These are phyloP conservation scores for Pristionchus japonicus DNA, from an alignment of 2,888 invertebrate genomes.

Conservation along the genomic window DNA sequence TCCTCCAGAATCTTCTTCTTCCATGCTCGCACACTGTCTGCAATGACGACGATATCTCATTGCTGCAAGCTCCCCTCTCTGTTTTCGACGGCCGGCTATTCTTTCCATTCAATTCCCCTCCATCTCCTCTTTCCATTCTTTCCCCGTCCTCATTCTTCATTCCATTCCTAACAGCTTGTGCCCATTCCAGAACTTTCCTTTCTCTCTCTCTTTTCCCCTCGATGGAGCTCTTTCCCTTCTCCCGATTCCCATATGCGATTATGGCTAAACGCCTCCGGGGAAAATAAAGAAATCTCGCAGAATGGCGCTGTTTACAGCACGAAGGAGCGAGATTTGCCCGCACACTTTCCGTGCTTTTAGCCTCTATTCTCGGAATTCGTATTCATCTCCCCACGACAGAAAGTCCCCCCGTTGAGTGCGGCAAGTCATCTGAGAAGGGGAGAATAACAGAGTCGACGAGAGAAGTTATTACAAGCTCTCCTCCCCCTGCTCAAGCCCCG, in stretches of 20 bases:
- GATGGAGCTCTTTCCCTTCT: background rate
- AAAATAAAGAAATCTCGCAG: background rate
- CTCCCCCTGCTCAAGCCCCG: background rate
- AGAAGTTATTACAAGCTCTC: conserved; percentile 35
- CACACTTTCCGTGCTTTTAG: background rate
- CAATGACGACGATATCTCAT: background rate
- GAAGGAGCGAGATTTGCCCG: background rate
- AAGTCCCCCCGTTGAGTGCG: background rate
- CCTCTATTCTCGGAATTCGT: background rate
- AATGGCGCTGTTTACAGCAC: background rate
- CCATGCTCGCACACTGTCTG: conserved; percentile 76
- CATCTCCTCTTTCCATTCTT: background rate
- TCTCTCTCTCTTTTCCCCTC: background rate
- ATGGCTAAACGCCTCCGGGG: conserved; percentile 29
- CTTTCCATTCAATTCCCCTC: conserved; percentile 8
- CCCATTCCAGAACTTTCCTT: background rate
- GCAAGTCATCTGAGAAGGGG: background rate
- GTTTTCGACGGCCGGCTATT: background rate
- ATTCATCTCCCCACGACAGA: background rate
- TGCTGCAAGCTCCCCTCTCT: background rate
- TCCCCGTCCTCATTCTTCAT: conserved; percentile 6
- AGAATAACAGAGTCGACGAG: background rate
- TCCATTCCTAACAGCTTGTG: conserved; percentile 5
- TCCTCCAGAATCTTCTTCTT: conserved; percentile 64
- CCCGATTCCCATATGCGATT: background rate